Percentiles rank a stretch among this genome's conserved stretches.
Conservation (phyloP, 2,888 invertebrate species). For the Sphaeridia pumilis region DNA sequence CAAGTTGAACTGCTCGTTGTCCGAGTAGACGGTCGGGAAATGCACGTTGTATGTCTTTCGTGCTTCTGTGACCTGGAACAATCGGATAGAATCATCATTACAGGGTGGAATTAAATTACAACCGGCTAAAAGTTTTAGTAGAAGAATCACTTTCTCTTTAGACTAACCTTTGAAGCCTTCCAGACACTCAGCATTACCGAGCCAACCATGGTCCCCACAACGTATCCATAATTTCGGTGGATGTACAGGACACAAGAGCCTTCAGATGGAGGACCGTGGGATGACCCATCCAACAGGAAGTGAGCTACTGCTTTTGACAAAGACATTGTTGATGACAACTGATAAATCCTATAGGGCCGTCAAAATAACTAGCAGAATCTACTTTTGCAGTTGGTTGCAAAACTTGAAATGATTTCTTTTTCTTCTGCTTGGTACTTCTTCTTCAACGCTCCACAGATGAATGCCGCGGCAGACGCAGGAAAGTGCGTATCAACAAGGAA, state of each 20-base stretch:
- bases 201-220: constrained; percentile 39
- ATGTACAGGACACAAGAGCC: constrained; percentile 25
- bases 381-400: neutral
- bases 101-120: neutral
- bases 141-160: neutral
- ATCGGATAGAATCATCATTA: neutral
- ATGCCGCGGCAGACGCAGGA: no score
- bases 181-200: constrained; percentile 39
- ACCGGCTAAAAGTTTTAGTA: neutral
- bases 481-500: no score
- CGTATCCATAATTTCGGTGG: constrained; percentile 40
- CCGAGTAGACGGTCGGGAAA: constrained; percentile 43
- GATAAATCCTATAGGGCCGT: neutral
- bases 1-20: constrained; percentile 42
- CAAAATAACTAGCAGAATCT: no score
- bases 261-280: constrained; percentile 10
- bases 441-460: no score
- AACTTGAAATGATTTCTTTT: neutral
- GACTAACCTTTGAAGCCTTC: constrained; percentile 38
- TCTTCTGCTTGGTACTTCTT: no score
- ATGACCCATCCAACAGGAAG: constrained; percentile 27
- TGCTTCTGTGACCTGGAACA: constrained; percentile 37
- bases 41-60: constrained; percentile 39
- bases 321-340: constrained; percentile 5
- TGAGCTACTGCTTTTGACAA: constrained; percentile 13